Conservation (phyloP, 2,113 vertebrate genomes). For the Genyomyrus donnyi region DNA sequence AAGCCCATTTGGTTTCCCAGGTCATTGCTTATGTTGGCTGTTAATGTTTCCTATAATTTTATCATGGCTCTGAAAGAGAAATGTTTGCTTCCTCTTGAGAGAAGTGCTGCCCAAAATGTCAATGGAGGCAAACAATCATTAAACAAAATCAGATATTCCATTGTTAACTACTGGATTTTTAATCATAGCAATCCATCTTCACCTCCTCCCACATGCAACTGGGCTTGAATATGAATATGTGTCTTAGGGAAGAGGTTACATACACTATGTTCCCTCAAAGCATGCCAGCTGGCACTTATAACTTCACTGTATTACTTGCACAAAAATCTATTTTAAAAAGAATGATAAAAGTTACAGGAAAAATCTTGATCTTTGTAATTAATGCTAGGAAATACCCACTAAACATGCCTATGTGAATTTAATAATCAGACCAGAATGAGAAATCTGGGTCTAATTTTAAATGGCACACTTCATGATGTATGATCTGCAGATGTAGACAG, state of each 20-base stretch:
- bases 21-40: neutral
- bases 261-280: neutral
- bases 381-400: neutral
- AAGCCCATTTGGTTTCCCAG: neutral
- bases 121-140: neutral
- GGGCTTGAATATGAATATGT: neutral
- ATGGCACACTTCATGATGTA: neutral
- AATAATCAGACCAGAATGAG: neutral
- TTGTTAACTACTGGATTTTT: neutral
- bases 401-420: neutral
- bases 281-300: neutral
- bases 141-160: neutral
- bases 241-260: neutral
- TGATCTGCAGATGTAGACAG: neutral
- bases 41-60: constrained; percentile 7
- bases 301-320: neutral
- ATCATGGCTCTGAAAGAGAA: constrained; percentile 6
- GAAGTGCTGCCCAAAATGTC: neutral
- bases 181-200: neutral
- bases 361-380: neutral
- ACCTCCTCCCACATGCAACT: neutral
- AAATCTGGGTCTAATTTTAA: neutral
- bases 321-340: neutral
- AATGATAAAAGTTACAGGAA: neutral
- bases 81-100: neutral